phyloP scores from a whole-genome alignment of 2,113 vertebrate genomes.

The Sminthopsis crassicaudata region DNA sequence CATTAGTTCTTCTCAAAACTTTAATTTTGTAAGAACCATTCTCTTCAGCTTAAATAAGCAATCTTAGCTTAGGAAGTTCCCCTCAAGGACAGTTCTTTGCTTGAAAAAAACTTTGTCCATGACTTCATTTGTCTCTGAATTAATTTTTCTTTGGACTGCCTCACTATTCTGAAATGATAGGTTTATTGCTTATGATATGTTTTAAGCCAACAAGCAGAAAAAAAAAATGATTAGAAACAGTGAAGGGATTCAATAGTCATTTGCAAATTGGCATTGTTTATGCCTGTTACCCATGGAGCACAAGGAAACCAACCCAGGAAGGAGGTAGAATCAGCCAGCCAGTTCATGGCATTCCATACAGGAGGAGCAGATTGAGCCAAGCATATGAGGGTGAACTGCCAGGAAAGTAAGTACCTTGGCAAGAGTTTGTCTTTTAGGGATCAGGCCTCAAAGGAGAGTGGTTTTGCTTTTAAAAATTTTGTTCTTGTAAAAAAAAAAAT shows the following conservation, averaged over 20 bases:
- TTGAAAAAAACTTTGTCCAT: neutral
- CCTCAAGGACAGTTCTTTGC: neutral
- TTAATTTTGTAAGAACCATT: neutral
- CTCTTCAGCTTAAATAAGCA: neutral
- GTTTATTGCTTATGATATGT: neutral
- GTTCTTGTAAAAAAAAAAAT: neutral
- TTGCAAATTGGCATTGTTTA: conserved; percentile 10
- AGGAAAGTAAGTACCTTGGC: conserved; percentile 10
- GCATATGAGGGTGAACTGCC: conserved; percentile 20
- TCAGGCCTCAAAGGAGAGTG: neutral
- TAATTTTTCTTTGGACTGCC: neutral
- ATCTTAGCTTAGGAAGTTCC: neutral
- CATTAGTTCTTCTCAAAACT: conserved; percentile 2
- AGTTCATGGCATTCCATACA: conserved; percentile 22
- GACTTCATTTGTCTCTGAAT: conserved; percentile 7
- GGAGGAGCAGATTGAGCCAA: conserved; percentile 22
- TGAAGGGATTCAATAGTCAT: neutral
- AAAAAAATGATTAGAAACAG: neutral
- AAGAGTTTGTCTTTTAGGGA: conserved; percentile 3
- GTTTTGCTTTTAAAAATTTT: neutral
- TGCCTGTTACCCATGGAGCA: conserved; percentile 21
- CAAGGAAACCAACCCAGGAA: conserved; percentile 19
- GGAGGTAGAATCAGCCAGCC: conserved; percentile 25
- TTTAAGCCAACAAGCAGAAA: conserved; percentile 28
- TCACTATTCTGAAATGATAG: neutral